Conservation (phyloP, 1,140 invertebrate genomes). For the Brachionus asplanchnoidis region DNA sequence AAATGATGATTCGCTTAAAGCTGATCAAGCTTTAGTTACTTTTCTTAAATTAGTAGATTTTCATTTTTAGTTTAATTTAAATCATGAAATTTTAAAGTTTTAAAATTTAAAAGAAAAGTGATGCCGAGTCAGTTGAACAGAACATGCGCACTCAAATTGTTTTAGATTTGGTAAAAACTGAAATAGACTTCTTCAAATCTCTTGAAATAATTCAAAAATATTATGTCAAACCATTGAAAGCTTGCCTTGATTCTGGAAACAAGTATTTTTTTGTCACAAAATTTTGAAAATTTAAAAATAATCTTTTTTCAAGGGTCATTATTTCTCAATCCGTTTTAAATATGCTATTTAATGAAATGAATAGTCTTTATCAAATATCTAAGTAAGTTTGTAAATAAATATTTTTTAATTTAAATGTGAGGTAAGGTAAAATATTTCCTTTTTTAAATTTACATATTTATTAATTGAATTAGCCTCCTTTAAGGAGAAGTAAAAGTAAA, state of each 20-base stretch:
- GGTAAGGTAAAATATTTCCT: too few species aligned
- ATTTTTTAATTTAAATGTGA: background rate
- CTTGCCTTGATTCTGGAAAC: background rate
- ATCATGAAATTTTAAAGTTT: background rate
- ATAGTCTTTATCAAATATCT: background rate
- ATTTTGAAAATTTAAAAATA: background rate
- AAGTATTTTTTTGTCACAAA: background rate
- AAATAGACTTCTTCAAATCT: slow-evolving; percentile 11
- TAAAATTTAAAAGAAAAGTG: background rate
- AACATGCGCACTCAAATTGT: slow-evolving; percentile 20
- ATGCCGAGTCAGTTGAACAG: slow-evolving; percentile 2
- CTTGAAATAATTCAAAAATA: slow-evolving; percentile 31
- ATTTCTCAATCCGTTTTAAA: slow-evolving; percentile 18
- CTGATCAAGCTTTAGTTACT: background rate
- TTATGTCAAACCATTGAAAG: slow-evolving; percentile 20
- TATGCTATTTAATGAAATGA: background rate
- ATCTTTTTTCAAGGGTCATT: background rate
- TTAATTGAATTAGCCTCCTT: too few species aligned
- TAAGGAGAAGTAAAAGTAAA: too few species aligned
- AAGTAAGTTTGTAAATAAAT: background rate
- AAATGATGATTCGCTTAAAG: background rate
- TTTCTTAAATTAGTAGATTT: slow-evolving; percentile 6
- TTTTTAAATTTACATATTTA: too few species aligned
- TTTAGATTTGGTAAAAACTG: slow-evolving; percentile 13
- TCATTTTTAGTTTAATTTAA: background rate